Percentiles rank a stretch among this genome's conserved stretches.
phyloP scores from a whole-genome alignment of 1,140 invertebrate species.

The Triops longicaudatus region DNA sequence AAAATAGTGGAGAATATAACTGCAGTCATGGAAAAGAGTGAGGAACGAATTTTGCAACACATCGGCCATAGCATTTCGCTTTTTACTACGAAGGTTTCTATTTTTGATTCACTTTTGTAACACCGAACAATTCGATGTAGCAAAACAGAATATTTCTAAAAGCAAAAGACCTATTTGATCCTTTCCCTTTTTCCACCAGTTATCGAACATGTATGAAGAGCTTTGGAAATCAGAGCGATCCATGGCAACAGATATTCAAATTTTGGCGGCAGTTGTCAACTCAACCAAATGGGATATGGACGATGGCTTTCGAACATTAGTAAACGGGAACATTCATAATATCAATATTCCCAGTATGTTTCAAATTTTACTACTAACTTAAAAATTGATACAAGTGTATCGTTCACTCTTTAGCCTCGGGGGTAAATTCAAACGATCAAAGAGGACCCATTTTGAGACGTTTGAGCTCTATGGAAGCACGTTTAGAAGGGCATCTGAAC shows the following conservation, averaged over 20 bases:
- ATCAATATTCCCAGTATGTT: neutral
- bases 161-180: too few relatives aligned
- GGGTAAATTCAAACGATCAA: neutral
- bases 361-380: neutral
- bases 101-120: constrained; percentile 28
- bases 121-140: too few relatives aligned
- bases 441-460: neutral
- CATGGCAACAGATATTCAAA: constrained; percentile 43
- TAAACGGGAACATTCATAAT: constrained; percentile 28
- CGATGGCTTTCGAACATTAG: constrained; percentile 45
- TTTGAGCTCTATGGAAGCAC: neutral
- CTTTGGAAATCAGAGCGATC: constrained; percentile 45
- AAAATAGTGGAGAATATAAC: neutral
- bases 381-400: neutral
- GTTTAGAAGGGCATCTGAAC: neutral
- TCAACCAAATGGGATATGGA: constrained; percentile 46
- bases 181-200: constrained; percentile 35
- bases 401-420: neutral
- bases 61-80: constrained; percentile 6
- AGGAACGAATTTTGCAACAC: constrained; percentile 19
- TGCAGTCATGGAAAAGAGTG: neutral
- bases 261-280: constrained; percentile 44
- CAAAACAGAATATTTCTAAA: too few relatives aligned
- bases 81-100: neutral
- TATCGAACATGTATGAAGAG: constrained; percentile 48